Base-by-base conservation (phyloP, 1,140 invertebrate genomes). In the Achatina immaculata region DNA sequence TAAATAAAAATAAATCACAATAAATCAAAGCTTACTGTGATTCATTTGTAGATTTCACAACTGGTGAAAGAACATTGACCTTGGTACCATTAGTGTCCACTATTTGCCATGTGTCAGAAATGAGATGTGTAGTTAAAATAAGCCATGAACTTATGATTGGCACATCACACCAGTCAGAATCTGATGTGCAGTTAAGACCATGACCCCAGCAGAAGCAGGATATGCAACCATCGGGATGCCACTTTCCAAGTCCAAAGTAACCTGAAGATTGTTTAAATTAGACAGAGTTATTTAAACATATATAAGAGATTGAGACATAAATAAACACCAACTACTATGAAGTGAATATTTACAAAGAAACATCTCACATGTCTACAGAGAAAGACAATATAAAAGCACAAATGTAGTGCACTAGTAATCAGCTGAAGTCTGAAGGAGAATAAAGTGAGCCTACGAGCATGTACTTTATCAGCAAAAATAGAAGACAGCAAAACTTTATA, bases 161-260 rank as follows among this genome's bases (percentile, higher is more conserved):
- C 14, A 48, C 21, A 40, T 55, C 48, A 45, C 36, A 75, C 73
- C 73, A 75, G n/a, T 34, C 51, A 55, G 14, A 3, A 16, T 55
- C 55, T 7, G 75, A 77, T 28, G 75, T 40, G 40, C 75, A 77
- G 19, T 40, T 42, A 31, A 42, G 31, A 58, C 55, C 36, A 43
- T 77, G 51, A 28, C 58, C 58, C 75, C 75, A 77, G 28, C 75
- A 77, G 40, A 77, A 77, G 40, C 75, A 77, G 7, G 31, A 34
- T 55, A 77, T 65, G 31, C 75, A 77, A 36, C 75, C 75, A 55
- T 77, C 58, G 11, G 75, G 55, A 21, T 43, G 42, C 75, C 75
- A 77, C 34, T 66, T 62, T 3, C 75, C 75, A 31, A 71, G 51
- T 66, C 80, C 74, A 58, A 34, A 81, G 38, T 38, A 77, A 58